Percentiles rank a stretch among this genome's conserved stretches.
Evolutionary conservation across 1,140 invertebrate genomes (phyloP).

Genomic region (Hirudo medicinalis): DNA sequence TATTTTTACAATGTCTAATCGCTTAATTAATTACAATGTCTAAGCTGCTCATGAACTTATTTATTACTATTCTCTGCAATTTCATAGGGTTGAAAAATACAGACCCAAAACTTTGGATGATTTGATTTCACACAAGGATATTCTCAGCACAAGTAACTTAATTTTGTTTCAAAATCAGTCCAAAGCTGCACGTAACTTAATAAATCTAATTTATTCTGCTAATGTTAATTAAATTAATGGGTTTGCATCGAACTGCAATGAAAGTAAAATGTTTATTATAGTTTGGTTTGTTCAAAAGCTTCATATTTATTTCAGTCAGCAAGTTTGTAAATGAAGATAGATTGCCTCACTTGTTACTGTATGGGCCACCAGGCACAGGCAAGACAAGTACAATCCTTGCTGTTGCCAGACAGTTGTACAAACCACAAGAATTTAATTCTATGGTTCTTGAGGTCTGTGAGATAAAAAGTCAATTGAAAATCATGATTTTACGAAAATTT

Average conservation of each 20-base stretch:
- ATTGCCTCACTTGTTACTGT: slow-evolving; percentile 88
- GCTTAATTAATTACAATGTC: no score
- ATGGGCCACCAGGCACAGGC: slow-evolving; percentile 95
- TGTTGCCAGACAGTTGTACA: slow-evolving; percentile 82
- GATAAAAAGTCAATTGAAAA: no score
- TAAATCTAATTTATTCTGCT: background rate
- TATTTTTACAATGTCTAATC: no score
- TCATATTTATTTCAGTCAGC: slow-evolving; percentile 56
- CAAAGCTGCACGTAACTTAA: no score
- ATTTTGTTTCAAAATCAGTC: no score
- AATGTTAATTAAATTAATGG: background rate
- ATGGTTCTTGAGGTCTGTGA: slow-evolving; percentile 54
- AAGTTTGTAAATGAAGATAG: slow-evolving; percentile 83
- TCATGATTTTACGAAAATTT: no score
- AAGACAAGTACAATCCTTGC: slow-evolving; percentile 97
- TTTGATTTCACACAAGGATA: slow-evolving; percentile 91
- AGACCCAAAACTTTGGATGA: slow-evolving; percentile 77
- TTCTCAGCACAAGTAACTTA: slow-evolving; percentile 76
- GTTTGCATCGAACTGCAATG: background rate
- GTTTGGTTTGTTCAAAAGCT: background rate
- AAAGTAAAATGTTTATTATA: background rate
- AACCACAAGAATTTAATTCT: slow-evolving; percentile 66
- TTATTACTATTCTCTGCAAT: background rate
- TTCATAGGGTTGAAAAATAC: slow-evolving; percentile 86
- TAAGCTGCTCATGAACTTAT: background rate